These are phyloP conservation scores for Pseudomyrmex dendroicus DNA, from an alignment of 1,140 invertebrate species.

Conservation along the genomic window DNA sequence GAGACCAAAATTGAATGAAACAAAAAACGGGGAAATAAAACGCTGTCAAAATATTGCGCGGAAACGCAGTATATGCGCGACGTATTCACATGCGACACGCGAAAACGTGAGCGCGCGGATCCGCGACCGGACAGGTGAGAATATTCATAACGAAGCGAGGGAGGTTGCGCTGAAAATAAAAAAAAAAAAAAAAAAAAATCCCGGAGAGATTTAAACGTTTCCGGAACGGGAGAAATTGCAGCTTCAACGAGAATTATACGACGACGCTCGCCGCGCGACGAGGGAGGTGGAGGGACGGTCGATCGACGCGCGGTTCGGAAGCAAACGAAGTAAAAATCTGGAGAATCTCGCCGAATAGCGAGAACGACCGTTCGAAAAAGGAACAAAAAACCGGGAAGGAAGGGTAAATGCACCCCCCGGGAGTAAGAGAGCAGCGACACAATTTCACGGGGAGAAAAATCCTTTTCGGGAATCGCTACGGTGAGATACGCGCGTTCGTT, in stretches of 20 bases:
- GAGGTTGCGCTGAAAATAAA: slow-evolving; percentile 42
- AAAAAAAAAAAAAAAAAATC: slow-evolving; percentile 33
- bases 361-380: slow-evolving; percentile 32
- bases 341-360: slow-evolving; percentile 35
- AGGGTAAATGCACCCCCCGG: too few relatives aligned
- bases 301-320: slow-evolving; percentile 38
- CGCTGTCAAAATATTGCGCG: slow-evolving; percentile 29
- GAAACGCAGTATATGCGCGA: slow-evolving; percentile 3
- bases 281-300: slow-evolving; percentile 37
- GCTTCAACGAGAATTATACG: slow-evolving; percentile 68
- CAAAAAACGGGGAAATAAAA: background rate
- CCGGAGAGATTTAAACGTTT: slow-evolving; percentile 74
- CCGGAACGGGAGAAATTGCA: slow-evolving; percentile 67
- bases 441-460: slow-evolving; percentile 52
- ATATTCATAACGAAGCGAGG: slow-evolving; percentile 66
- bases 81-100: background rate
- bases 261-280: background rate
- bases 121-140: slow-evolving; percentile 62
- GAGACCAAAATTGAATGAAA: slow-evolving; percentile 3
- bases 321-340: slow-evolving; percentile 57
- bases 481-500: slow-evolving; percentile 13
- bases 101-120: slow-evolving; percentile 27
- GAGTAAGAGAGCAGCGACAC: background rate
- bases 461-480: slow-evolving; percentile 16
- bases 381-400: background rate